These are phyloP conservation scores for Pseudomyrmex gracilis DNA, from an alignment of 1,140 invertebrate genomes.

Conservation along the genomic window DNA sequence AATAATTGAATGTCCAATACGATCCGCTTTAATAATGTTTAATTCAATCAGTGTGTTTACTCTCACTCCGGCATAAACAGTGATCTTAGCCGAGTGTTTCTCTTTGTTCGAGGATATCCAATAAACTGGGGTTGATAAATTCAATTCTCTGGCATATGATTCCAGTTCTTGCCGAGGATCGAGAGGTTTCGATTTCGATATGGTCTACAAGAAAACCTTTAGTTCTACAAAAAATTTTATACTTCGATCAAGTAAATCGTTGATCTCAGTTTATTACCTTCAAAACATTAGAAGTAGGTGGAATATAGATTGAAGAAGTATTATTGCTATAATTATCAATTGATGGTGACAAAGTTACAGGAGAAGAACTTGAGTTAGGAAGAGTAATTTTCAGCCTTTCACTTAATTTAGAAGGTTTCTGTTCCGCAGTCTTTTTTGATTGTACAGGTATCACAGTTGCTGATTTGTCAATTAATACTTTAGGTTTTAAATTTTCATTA, in stretches of 20 bases:
- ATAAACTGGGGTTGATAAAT: constrained; percentile 71
- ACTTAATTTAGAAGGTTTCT: constrained; percentile 40
- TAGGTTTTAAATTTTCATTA: neutral
- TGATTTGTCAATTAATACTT: constrained; percentile 43
- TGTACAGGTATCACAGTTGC: constrained; percentile 64
- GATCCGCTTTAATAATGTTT: too few relatives aligned
- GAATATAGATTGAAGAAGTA: too few relatives aligned
- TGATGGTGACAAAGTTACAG: neutral
- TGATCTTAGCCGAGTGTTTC: constrained; percentile 33
- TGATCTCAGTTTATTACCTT: neutral
- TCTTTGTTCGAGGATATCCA: constrained; percentile 57
- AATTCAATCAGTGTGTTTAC: constrained; percentile 67
- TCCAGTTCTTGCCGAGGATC: constrained; percentile 73
- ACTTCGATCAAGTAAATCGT: neutral
- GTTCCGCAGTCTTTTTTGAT: constrained; percentile 64
- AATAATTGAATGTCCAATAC: neutral
- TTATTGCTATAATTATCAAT: neutral
- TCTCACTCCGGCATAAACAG: constrained; percentile 75
- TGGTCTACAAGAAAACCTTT: neutral
- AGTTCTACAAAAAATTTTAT: neutral
- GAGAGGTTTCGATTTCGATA: too few relatives aligned
- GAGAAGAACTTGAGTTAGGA: neutral
- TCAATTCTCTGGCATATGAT: constrained; percentile 36
- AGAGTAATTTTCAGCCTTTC: constrained; percentile 60
- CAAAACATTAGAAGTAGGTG: neutral